These are phyloP conservation scores for Ormia ochracea DNA, from an alignment of 2,888 invertebrate species.

Conservation along the genomic window DNA sequence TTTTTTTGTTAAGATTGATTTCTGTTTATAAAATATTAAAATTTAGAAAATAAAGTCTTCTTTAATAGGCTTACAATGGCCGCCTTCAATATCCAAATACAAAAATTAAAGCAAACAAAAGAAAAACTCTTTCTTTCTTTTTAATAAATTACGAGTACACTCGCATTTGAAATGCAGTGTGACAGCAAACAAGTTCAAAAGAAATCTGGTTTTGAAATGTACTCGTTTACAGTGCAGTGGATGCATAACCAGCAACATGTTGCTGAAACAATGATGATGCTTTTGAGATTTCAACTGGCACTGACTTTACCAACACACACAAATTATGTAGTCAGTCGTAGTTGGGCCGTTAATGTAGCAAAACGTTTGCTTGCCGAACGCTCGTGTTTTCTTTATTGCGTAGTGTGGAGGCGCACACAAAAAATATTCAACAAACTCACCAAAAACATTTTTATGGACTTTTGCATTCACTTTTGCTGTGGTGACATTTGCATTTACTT, in stretches of 20 bases:
- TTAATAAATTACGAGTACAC: no score
- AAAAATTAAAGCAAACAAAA: not conserved
- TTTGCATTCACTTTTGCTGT: not conserved
- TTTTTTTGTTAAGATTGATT: not conserved
- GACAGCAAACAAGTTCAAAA: not conserved
- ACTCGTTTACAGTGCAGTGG: not conserved
- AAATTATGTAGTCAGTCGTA: slow-evolving; percentile 30
- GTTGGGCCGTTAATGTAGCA: slow-evolving; percentile 38
- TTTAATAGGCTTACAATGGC: not conserved
- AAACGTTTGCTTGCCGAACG: slow-evolving; percentile 12
- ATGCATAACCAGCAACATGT: slow-evolving; percentile 23
- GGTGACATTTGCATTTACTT: slow-evolving; percentile 39
- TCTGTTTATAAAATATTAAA: not conserved
- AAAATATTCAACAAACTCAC: slow-evolving; percentile 4
- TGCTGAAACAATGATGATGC: slow-evolving; percentile 7
- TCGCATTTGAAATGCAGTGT: not conserved
- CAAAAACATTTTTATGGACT: not conserved
- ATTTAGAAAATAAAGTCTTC: not conserved
- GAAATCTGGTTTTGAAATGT: not conserved
- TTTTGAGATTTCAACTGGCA: not conserved
- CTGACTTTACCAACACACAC: not conserved
- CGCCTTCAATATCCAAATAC: not conserved
- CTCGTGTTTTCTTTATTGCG: not conserved
- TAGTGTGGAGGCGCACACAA: not conserved
- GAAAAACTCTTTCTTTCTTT: not conserved